These are phyloP conservation scores for Meganola albula DNA, from an alignment of 2,888 invertebrate genomes.

Conservation along the genomic window DNA sequence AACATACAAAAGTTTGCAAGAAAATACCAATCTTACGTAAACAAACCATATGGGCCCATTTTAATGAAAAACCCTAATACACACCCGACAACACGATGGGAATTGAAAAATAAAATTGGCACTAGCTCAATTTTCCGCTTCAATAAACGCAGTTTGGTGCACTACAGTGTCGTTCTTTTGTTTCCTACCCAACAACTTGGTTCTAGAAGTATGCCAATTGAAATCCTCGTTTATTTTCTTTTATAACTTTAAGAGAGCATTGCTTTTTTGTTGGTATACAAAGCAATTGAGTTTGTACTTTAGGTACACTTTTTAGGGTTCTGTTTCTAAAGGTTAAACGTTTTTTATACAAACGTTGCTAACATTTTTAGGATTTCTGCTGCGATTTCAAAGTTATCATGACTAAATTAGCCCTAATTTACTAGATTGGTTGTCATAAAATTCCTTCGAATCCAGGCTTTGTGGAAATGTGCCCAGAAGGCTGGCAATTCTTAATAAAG, in stretches of 20 bases:
- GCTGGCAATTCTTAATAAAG: too few species aligned
- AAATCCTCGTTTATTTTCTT: constrained; percentile 47
- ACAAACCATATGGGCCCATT: constrained; percentile 23
- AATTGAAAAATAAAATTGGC: constrained; percentile 69
- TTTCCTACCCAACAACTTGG: constrained; percentile 41
- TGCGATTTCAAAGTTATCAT: too few species aligned
- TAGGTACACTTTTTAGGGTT: too few species aligned
- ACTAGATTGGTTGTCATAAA: too few species aligned
- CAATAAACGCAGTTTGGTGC: constrained; percentile 57
- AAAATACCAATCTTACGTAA: constrained; percentile 24
- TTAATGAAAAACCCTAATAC: constrained; percentile 31
- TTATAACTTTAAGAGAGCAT: constrained; percentile 32
- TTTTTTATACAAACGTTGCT: too few species aligned
- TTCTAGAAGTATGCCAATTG: constrained; percentile 55
- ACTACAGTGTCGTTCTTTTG: constrained; percentile 37
- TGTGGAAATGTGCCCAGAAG: too few species aligned
- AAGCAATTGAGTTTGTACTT: constrained; percentile 24
- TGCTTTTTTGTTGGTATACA: constrained; percentile 26
- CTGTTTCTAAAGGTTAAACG: too few species aligned
- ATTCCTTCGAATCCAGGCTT: too few species aligned
- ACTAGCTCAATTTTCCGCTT: constrained; percentile 62
- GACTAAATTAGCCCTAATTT: too few species aligned
- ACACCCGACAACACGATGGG: constrained; percentile 23
- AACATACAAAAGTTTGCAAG: constrained; percentile 21
- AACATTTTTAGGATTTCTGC: too few species aligned